phyloP scores from a whole-genome alignment of 1,140 invertebrate genomes.

The Venustaconcha ellipsiformis region DNA sequence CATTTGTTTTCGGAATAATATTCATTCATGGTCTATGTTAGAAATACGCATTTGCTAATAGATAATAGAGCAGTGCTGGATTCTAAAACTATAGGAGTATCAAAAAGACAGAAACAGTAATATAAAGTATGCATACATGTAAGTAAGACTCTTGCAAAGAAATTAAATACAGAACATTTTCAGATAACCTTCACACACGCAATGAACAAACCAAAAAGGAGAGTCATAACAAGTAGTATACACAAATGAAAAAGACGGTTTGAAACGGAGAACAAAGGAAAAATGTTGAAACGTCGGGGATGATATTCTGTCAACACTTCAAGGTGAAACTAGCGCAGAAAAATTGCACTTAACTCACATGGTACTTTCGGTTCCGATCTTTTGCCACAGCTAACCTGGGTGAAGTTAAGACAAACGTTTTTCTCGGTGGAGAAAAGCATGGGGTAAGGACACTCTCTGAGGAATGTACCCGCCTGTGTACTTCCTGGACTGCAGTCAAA shows the following conservation, averaged over 20 bases:
- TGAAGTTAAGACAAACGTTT: constrained; percentile 44
- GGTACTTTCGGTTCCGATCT: constrained; percentile 37
- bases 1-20: too few species aligned
- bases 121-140: too few species aligned
- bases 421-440: constrained; percentile 40
- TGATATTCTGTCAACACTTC: too few species aligned
- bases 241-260: neutral
- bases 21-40: too few species aligned
- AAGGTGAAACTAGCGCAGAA: too few species aligned
- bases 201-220: neutral
- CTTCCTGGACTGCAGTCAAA: constrained; percentile 50
- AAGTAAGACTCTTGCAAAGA: too few species aligned
- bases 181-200: neutral
- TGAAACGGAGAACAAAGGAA: neutral
- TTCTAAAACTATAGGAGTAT: too few species aligned
- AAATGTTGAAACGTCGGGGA: too few species aligned
- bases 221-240: neutral
- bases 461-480: constrained; percentile 39
- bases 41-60: too few species aligned
- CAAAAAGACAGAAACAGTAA: too few species aligned
- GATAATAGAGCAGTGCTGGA: too few species aligned
- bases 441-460: constrained; percentile 55
- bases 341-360: constrained; percentile 29
- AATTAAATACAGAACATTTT: too few species aligned
- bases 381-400: constrained; percentile 41